phyloP scores from a whole-genome alignment of 2,113 vertebrate species.

The Tychaedon coryphoeus region DNA sequence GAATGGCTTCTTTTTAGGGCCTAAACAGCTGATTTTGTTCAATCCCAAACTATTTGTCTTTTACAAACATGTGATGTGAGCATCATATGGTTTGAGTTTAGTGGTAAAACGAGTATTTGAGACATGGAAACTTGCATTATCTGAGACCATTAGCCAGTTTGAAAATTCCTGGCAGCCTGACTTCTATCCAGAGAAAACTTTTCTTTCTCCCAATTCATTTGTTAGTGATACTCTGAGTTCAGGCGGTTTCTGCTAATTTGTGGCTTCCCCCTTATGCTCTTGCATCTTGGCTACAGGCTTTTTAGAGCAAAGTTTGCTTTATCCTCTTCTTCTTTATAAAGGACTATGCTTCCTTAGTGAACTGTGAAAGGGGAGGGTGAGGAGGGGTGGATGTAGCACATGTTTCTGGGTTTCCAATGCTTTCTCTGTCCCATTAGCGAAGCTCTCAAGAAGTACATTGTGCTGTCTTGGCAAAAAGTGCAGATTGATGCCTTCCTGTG shows the following conservation, averaged over 20 bases:
- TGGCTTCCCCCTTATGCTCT: not conserved
- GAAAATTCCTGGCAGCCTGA: not conserved
- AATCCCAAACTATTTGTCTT: not conserved
- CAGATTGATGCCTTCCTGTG: conserved; percentile 67
- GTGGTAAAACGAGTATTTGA: not conserved
- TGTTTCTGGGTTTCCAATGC: conserved; percentile 42
- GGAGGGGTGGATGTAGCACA: not conserved
- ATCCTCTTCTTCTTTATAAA: conserved; percentile 30
- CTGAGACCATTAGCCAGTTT: not conserved
- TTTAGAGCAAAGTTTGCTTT: conserved; percentile 3
- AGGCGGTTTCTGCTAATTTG: not conserved
- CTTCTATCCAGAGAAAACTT: not conserved
- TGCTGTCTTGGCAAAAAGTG: conserved; percentile 58
- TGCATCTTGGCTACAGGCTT: not conserved
- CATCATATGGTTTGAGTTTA: not conserved
- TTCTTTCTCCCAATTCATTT: not conserved
- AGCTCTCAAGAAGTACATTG: conserved; percentile 68
- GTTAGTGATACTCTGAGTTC: not conserved
- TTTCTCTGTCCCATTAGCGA: conserved; percentile 49
- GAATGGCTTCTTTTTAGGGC: not conserved
- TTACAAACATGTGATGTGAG: not conserved
- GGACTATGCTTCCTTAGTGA: conserved; percentile 27
- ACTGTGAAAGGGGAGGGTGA: not conserved
- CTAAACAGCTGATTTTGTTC: not conserved
- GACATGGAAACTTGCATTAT: not conserved